Conservation (phyloP, 1,140 invertebrate species). For the Argopecten irradians region DNA sequence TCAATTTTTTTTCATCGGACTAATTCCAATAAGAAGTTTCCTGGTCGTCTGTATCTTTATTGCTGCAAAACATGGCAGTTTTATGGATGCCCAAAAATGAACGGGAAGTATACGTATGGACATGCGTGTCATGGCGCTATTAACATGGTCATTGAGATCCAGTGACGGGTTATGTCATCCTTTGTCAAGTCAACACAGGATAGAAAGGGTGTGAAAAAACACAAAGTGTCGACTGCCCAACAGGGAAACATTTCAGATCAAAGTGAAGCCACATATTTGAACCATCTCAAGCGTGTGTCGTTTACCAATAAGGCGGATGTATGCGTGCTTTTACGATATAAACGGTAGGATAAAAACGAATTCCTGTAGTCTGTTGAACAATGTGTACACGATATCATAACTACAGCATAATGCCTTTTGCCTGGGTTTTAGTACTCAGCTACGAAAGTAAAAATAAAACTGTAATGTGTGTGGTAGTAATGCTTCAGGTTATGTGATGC, state of each 20-base stretch:
- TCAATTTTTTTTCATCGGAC: not conserved
- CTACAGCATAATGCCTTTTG: not conserved
- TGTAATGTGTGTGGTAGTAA: not conserved
- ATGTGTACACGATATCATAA: not conserved
- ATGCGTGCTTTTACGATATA: not conserved
- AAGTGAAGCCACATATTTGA: not conserved
- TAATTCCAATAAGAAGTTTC: not conserved
- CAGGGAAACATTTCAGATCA: not conserved
- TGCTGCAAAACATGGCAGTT: not conserved
- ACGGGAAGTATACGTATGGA: not conserved
- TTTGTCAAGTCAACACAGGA: not conserved
- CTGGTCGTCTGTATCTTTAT: not conserved
- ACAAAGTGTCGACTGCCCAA: not conserved
- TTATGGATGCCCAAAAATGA: not conserved
- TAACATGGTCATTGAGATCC: not conserved
- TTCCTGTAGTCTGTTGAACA: not conserved
- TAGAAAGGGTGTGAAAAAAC: slow-evolving; percentile 7
- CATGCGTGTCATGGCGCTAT: not conserved
- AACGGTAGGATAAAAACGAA: not conserved
- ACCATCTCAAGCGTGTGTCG: not conserved
- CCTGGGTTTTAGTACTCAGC: not conserved
- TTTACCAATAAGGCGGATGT: not conserved
- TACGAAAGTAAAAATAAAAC: not conserved
- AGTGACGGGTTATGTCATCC: not conserved
- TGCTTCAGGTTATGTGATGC: not conserved